These are phyloP conservation scores for Apotomis capreana DNA, from an alignment of 2,888 invertebrate genomes.

Conservation along the genomic window DNA sequence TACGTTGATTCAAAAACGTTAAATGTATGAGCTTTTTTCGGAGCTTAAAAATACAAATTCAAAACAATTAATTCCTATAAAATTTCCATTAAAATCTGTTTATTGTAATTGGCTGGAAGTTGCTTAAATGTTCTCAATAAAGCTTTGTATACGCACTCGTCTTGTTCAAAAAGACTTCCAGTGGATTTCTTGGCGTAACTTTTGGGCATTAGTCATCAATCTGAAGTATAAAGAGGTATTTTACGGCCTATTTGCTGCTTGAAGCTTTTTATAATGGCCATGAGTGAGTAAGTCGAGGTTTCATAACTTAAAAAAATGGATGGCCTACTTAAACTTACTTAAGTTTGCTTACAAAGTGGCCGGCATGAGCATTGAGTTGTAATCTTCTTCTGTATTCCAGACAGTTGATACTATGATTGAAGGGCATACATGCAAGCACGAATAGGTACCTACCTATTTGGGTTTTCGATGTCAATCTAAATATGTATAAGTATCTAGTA, in stretches of 20 bases:
- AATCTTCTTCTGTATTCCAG: no score
- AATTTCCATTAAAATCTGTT: neutral
- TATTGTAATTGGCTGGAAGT: conserved; percentile 2
- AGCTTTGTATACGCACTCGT: conserved; percentile 28
- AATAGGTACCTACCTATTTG: no score
- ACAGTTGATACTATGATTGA: no score
- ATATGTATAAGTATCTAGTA: no score
- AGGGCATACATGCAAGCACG: no score
- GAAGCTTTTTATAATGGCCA: conserved; percentile 35
- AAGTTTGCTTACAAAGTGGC: neutral
- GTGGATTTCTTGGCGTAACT: conserved; percentile 41
- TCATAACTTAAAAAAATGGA: conserved; percentile 13
- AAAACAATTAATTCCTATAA: neutral
- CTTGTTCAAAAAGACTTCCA: conserved; percentile 25
- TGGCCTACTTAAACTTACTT: conserved; percentile 7
- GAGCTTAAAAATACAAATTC: no score
- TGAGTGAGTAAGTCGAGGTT: conserved; percentile 23
- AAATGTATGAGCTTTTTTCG: no score
- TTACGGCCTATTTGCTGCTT: conserved; percentile 39
- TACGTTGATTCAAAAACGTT: no score
- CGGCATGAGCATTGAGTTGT: no score
- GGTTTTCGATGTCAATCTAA: no score
- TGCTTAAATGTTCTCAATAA: conserved; percentile 27
- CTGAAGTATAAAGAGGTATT: conserved; percentile 39
- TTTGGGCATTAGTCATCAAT: conserved; percentile 39